Percentiles rank a stretch among this genome's conserved stretches.
These are phyloP conservation scores for Myotis planiceps DNA, from an alignment of 2,797 vertebrate species.

Conservation along the genomic window DNA sequence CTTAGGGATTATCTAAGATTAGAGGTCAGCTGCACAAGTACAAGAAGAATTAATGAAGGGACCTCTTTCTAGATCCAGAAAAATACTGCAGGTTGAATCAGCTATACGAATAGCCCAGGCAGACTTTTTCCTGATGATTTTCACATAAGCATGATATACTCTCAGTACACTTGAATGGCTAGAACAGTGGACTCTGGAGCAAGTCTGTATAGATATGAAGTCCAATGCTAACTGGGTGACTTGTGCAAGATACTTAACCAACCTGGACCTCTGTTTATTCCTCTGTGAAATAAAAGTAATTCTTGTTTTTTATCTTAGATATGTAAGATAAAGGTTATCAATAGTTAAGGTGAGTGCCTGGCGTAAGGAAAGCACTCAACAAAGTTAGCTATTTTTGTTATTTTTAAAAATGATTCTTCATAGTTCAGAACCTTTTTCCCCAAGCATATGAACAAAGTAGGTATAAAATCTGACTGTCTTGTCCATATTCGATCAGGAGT, in stretches of 20 bases:
- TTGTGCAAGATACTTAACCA: neutral
- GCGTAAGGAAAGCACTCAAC: neutral
- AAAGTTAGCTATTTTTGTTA: conserved; percentile 21
- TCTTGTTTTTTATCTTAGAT: neutral
- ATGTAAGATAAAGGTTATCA: neutral
- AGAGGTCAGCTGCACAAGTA: neutral
- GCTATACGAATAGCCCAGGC: neutral
- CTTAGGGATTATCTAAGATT: neutral
- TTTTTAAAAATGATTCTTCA: neutral
- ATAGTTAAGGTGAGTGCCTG: neutral
- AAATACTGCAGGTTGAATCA: neutral
- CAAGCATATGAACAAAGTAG: neutral
- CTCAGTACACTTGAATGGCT: neutral
- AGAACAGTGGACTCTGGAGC: neutral
- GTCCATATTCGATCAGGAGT: neutral
- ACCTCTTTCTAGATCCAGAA: neutral
- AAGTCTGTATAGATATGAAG: neutral
- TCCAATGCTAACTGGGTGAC: neutral
- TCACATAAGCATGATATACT: neutral
- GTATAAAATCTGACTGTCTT: neutral
- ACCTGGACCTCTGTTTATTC: neutral
- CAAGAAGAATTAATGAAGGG: neutral
- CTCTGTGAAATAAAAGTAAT: conserved; percentile 40
- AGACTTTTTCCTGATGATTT: neutral
- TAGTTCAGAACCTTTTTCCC: neutral